Evolutionary conservation across 2,888 invertebrate species (phyloP).

Genomic region (Eupithecia subumbrata): DNA sequence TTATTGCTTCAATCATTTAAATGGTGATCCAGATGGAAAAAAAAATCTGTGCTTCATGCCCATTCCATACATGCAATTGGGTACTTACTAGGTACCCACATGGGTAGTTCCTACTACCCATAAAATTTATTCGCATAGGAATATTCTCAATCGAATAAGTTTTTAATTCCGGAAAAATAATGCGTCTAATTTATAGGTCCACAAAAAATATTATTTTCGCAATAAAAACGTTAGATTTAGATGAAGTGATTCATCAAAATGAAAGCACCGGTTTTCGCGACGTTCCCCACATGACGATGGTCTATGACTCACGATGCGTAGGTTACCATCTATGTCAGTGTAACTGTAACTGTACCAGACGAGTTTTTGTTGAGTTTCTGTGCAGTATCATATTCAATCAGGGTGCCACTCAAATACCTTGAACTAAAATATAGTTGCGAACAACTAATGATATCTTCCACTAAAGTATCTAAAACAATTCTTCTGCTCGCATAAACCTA

Average conservation of each 20-base stretch:
- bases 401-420: not conserved
- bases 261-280: constrained; percentile 28
- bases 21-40: not conserved
- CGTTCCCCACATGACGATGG: constrained; percentile 29
- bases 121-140: not conserved
- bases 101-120: not conserved
- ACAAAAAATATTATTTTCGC: not conserved
- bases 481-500: no score
- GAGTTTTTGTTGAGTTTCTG: constrained; percentile 46
- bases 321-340: constrained; percentile 45
- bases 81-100: not conserved
- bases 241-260: constrained; percentile 21
- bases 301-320: constrained; percentile 43
- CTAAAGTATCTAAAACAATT: not conserved
- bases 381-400: constrained; percentile 20
- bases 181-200: not conserved
- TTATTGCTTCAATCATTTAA: not conserved
- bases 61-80: not conserved
- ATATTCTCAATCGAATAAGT: not conserved
- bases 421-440: not conserved
- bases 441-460: not conserved
- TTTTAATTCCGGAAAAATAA: not conserved
- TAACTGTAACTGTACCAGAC: constrained; percentile 52
- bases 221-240: constrained; percentile 1
- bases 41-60: not conserved